Conservation (phyloP, 2,888 invertebrate genomes). For the Glyphotaelius pellucidus region DNA sequence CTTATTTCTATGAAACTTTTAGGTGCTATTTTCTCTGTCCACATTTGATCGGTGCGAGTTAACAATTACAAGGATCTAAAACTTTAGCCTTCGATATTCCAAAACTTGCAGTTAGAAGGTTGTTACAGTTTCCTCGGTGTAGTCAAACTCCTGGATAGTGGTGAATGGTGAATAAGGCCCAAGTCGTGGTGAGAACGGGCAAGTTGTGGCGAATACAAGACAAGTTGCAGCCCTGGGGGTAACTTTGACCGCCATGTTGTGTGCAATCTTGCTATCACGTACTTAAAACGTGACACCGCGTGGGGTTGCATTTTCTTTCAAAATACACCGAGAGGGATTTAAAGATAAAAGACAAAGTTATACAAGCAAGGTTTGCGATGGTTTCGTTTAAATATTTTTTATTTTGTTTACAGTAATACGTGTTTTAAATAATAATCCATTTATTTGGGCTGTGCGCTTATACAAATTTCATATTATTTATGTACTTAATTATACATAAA, state of each 20-base stretch:
- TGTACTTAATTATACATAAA: too few relatives aligned
- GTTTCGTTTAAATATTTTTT: background rate
- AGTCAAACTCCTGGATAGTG: background rate
- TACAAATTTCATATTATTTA: too few relatives aligned
- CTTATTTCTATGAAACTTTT: too few relatives aligned
- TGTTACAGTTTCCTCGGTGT: background rate
- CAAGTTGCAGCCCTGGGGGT: background rate
- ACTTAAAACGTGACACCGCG: background rate
- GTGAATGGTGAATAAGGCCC: background rate
- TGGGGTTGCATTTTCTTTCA: background rate
- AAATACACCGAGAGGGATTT: background rate
- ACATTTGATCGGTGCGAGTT: background rate
- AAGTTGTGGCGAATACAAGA: background rate
- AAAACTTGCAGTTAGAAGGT: background rate
- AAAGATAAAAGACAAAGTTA: background rate
- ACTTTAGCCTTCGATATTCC: background rate
- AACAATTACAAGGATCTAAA: background rate
- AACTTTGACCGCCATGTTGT: background rate
- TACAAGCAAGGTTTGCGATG: background rate
- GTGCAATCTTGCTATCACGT: background rate
- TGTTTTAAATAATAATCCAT: background rate
- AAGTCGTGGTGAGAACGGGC: background rate
- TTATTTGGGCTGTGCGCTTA: too few relatives aligned
- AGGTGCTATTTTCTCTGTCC: background rate
- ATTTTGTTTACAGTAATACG: background rate